Percentiles rank a stretch among this genome's conserved stretches.
These are phyloP conservation scores for Nudaria mundana DNA, from an alignment of 2,888 invertebrate genomes.

Conservation along the genomic window DNA sequence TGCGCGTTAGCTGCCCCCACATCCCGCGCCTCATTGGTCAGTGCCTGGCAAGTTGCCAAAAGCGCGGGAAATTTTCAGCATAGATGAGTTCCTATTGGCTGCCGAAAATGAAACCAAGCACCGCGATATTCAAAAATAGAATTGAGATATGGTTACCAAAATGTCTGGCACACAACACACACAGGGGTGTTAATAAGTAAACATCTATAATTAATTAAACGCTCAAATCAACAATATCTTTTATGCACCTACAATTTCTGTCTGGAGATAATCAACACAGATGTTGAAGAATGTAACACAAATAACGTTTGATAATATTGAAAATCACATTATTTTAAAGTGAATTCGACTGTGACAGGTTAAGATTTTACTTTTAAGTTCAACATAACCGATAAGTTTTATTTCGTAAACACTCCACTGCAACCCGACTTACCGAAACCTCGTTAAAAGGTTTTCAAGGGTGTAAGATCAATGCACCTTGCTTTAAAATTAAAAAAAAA, in stretches of 20 bases:
- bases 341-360: not conserved
- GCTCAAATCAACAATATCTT: constrained; percentile 1
- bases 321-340: not conserved
- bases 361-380: constrained; percentile 4
- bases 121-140: constrained; percentile 81
- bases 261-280: no score
- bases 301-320: no score
- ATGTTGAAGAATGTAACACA: no score
- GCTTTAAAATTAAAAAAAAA: constrained; percentile 38
- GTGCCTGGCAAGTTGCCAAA: constrained; percentile 69
- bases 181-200: no score
- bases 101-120: constrained; percentile 70
- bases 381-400: constrained; percentile 21
- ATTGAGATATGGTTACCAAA: constrained; percentile 51
- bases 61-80: constrained; percentile 65
- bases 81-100: constrained; percentile 60
- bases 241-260: no score
- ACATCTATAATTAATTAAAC: constrained; percentile 6
- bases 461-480: constrained; percentile 57
- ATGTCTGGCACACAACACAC: constrained; percentile 32
- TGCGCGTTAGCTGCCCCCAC: constrained; percentile 54
- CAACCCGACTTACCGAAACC: constrained; percentile 58
- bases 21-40: constrained; percentile 67
- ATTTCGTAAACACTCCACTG: constrained; percentile 48
- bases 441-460: constrained; percentile 21